These are phyloP conservation scores for Panopea generosa DNA, from an alignment of 2,888 invertebrate species.

Conservation along the genomic window DNA sequence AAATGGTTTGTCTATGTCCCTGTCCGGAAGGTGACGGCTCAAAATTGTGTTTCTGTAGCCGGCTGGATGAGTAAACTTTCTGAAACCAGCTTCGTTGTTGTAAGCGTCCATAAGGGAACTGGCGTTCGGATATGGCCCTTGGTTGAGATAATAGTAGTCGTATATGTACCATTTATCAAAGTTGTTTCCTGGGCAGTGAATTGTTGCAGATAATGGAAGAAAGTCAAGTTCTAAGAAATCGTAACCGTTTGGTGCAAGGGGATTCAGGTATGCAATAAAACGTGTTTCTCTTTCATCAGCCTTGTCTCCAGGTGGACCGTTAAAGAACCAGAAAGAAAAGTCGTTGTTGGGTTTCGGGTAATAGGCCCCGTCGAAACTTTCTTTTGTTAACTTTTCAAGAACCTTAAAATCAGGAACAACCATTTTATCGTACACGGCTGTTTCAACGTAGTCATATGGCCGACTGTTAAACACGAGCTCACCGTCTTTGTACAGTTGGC, in stretches of 20 bases:
- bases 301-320: slow-evolving; percentile 59
- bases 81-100: slow-evolving; percentile 35
- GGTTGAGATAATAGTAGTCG: slow-evolving; percentile 67
- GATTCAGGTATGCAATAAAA: slow-evolving; percentile 41
- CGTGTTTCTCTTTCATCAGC: slow-evolving; percentile 55
- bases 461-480: slow-evolving; percentile 61
- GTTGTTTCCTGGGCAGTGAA: slow-evolving; percentile 68
- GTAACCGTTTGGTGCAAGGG: slow-evolving; percentile 47
- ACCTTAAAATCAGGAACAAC: slow-evolving; percentile 41
- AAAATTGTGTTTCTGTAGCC: slow-evolving; percentile 55
- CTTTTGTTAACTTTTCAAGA: slow-evolving; percentile 43
- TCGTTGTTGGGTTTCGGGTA: slow-evolving; percentile 33
- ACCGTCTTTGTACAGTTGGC: slow-evolving; percentile 39
- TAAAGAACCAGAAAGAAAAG: slow-evolving; percentile 47
- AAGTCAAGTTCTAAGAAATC: slow-evolving; percentile 58
- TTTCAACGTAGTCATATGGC: slow-evolving; percentile 62
- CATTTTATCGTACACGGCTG: slow-evolving; percentile 43
- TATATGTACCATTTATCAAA: slow-evolving; percentile 61
- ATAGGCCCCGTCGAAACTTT: slow-evolving; percentile 63
- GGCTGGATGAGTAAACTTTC: slow-evolving; percentile 58
- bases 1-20: slow-evolving; percentile 40
- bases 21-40: slow-evolving; percentile 56
- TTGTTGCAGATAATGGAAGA: slow-evolving; percentile 62
- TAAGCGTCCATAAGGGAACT: slow-evolving; percentile 56
- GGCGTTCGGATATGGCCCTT: slow-evolving; percentile 65